A percentile compares a stretch with the other conserved stretches of the same genome.
phyloP scores from a whole-genome alignment of 2,888 invertebrate genomes.

The Caenorhabditis sp. region DNA sequence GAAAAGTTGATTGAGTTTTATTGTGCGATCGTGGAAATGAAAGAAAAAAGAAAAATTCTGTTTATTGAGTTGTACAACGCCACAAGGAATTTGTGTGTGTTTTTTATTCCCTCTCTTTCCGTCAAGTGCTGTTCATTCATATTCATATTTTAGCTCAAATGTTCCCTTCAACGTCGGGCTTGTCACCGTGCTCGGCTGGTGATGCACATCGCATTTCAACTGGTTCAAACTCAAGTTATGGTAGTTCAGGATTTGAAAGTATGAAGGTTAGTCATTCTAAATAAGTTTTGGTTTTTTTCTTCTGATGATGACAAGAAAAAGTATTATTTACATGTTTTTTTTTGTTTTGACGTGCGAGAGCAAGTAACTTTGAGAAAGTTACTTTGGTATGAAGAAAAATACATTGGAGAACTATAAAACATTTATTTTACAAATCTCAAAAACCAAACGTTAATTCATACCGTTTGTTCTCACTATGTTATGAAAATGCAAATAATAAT shows the following conservation, averaged over 20 bases:
- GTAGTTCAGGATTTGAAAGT: constrained; percentile 57
- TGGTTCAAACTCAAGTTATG: constrained; percentile 52
- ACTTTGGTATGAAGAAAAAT: too few relatives aligned
- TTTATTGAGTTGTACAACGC: neutral
- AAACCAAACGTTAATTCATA: too few relatives aligned
- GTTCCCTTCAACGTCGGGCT: constrained; percentile 15
- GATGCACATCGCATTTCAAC: constrained; percentile 41
- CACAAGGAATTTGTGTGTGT: neutral
- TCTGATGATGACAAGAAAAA: too few relatives aligned
- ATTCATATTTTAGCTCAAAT: constrained; percentile 4
- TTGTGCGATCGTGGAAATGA: neutral
- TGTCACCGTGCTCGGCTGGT: constrained; percentile 11
- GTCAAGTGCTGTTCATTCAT: neutral
- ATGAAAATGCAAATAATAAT: too few relatives aligned
- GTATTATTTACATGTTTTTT: too few relatives aligned
- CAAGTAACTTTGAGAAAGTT: too few relatives aligned
- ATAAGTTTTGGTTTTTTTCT: neutral
- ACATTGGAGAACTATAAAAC: too few relatives aligned
- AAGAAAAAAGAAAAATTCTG: neutral
- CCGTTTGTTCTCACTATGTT: too few relatives aligned
- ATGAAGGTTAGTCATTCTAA: constrained; percentile 38
- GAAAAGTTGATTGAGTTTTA: neutral
- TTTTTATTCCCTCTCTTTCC: neutral
- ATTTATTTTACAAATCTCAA: too few relatives aligned
- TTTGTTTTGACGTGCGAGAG: too few relatives aligned